Evolutionary conservation across 1,140 invertebrate species (phyloP).

Genomic region (Hypothenemus hampei): DNA sequence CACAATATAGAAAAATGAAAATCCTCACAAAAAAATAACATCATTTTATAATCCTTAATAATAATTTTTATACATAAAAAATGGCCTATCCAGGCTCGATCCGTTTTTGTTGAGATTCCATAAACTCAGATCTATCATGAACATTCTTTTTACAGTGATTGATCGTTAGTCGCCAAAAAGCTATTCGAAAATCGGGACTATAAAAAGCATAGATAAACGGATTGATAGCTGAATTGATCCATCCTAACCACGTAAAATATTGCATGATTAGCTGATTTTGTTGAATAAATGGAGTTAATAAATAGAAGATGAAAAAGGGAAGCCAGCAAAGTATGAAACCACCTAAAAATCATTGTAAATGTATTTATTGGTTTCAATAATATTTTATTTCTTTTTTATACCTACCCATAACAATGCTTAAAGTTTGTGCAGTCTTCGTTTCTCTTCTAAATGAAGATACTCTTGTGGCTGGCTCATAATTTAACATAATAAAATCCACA

Average conservation of each 20-base stretch:
- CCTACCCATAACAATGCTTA: slow-evolving; percentile 81
- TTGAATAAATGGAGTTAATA: slow-evolving; percentile 69
- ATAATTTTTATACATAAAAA: not conserved
- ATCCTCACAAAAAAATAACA: too few relatives aligned
- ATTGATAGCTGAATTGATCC: slow-evolving; percentile 88
- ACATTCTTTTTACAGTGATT: slow-evolving; percentile 42
- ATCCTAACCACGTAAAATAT: slow-evolving; percentile 85
- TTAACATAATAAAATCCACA: slow-evolving; percentile 39
- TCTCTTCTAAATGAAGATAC: slow-evolving; percentile 66
- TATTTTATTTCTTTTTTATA: not conserved
- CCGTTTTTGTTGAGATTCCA: slow-evolving; percentile 41
- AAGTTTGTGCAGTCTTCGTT: slow-evolving; percentile 82
- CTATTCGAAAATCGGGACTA: slow-evolving; percentile 76
- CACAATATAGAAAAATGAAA: too few relatives aligned
- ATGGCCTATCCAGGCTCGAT: slow-evolving; percentile 11
- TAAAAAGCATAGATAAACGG: slow-evolving; percentile 86
- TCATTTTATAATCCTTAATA: not conserved
- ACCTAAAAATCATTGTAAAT: slow-evolving; percentile 2
- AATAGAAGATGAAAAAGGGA: slow-evolving; percentile 83
- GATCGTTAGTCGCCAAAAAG: slow-evolving; percentile 74
- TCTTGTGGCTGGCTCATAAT: slow-evolving; percentile 46
- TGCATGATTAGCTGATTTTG: slow-evolving; percentile 64
- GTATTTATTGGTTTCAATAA: not conserved
- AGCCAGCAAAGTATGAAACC: slow-evolving; percentile 88
- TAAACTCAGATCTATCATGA: slow-evolving; percentile 33